phyloP scores from a whole-genome alignment of 1,140 invertebrate species.

The Ips typographus region DNA sequence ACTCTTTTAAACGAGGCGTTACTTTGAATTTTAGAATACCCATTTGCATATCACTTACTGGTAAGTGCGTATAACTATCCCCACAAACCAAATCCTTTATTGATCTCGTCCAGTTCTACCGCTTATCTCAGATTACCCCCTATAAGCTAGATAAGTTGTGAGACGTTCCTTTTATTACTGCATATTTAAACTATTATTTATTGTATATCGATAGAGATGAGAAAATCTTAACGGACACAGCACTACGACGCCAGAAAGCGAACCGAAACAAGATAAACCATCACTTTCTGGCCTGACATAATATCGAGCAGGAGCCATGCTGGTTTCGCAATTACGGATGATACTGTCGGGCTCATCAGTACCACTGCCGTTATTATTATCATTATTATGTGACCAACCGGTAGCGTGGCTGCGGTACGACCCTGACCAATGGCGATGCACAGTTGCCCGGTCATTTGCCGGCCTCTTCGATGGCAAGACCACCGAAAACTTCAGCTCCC shows the following conservation, averaged over 20 bases:
- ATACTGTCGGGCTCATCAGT: slow-evolving; percentile 31
- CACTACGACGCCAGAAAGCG: too few relatives aligned
- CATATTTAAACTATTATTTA: background rate
- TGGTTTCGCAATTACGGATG: slow-evolving; percentile 35
- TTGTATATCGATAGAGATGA: too few relatives aligned
- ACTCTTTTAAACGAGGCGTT: slow-evolving; percentile 29
- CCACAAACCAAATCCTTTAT: background rate
- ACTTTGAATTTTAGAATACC: slow-evolving; percentile 27
- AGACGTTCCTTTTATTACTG: background rate
- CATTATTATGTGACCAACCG: slow-evolving; percentile 35
- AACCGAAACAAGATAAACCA: too few relatives aligned
- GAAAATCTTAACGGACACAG: too few relatives aligned
- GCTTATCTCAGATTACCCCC: slow-evolving; percentile 3
- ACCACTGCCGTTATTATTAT: slow-evolving; percentile 35
- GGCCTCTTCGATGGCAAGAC: slow-evolving; percentile 22
- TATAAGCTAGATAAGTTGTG: background rate
- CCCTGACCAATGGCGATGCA: slow-evolving; percentile 25
- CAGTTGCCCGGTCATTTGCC: slow-evolving; percentile 29
- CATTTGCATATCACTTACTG: slow-evolving; percentile 26
- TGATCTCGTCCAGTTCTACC: background rate
- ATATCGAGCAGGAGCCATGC: slow-evolving; percentile 33
- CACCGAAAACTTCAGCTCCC: slow-evolving; percentile 18
- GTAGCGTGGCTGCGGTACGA: slow-evolving; percentile 26
- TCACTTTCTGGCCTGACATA: slow-evolving; percentile 17
- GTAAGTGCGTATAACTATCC: slow-evolving; percentile 3